Evolutionary conservation across 2,113 vertebrate genomes (phyloP), one percentile per base, ranked within the genome.

Genomic region (Myotis davidii): DNA sequence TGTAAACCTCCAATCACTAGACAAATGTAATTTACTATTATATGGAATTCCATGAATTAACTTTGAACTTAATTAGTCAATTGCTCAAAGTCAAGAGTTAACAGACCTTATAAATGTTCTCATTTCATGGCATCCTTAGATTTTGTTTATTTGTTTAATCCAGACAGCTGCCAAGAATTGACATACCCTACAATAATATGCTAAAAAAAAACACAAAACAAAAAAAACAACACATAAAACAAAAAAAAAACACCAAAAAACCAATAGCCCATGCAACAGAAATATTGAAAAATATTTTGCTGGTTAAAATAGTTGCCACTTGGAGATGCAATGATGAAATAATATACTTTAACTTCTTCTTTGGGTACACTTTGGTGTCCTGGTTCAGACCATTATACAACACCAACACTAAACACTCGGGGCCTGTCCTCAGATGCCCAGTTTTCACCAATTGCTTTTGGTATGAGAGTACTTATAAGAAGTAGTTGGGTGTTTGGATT

Each of bases 21-120:
- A 92, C 73, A 88, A 96, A 92, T 88, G 61, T 79, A 93, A 94
- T 37, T 78, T 37, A 94, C 90, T 92, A 73, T 92, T 96, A 83
- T 11, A 48, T 76, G 21, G 65, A 88, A 96, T 88, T 83, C 73
- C 39, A 65, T 81, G 29, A 94, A 88, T 96, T 85, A 76, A 29
- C 64, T 96, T 92, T 90, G 94, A 90, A 97, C 50, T 83, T 94
- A 77, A n/a, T 48, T 82, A 96, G 92, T 77, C 65, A 91, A 82
- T 92, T 91, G 45, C 54, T 97, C 92, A 94, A 94, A 96, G 93
- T 96, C 96, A 95, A 90, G 64, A 50, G 29, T 73, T 85, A 96
- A 95, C 73, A 73, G 61, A 70, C 77, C 48, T 77, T 50, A 77
- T 77, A 77, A 77, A 77, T 77, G 29, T 50, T n/a, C 27, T 77